Conservation (phyloP, 2,797 vertebrate genomes). For the Muscicapa striata region DNA sequence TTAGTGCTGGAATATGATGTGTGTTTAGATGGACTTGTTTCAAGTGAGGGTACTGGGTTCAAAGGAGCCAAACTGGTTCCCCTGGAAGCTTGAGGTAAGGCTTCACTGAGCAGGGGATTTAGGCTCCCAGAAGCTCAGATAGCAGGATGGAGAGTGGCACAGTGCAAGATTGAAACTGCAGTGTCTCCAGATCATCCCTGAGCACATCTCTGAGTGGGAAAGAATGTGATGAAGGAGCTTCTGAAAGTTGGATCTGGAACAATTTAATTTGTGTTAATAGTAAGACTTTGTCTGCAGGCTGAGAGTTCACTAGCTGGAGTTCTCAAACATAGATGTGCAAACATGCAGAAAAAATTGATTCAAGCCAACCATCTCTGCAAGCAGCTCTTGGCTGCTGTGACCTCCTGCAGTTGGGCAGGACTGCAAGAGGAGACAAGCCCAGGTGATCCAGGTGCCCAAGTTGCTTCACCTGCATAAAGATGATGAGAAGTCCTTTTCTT, state of each 20-base stretch:
- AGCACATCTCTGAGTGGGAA: background rate
- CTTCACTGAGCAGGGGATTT: background rate
- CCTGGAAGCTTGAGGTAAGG: background rate
- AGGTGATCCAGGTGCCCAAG: background rate
- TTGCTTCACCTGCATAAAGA: background rate
- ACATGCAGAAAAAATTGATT: background rate
- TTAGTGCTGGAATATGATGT: background rate
- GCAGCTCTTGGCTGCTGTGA: background rate
- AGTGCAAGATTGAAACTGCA: background rate
- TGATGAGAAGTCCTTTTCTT: background rate
- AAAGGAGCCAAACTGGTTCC: background rate
- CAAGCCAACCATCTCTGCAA: background rate
- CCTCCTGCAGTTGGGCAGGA: background rate
- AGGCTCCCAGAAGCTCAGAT: background rate
- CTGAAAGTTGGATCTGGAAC: background rate
- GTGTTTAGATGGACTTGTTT: background rate
- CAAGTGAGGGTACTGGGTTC: background rate
- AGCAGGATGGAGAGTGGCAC: background rate
- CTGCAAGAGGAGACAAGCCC: background rate
- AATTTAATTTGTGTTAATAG: background rate
- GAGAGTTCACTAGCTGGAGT: background rate
- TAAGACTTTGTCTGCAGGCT: background rate
- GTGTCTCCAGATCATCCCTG: background rate
- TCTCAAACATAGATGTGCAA: background rate
- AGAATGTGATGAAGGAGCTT: background rate